Base-by-base conservation (phyloP, 64 coral and sea anemone genomes). In the Montipora foliosa region DNA sequence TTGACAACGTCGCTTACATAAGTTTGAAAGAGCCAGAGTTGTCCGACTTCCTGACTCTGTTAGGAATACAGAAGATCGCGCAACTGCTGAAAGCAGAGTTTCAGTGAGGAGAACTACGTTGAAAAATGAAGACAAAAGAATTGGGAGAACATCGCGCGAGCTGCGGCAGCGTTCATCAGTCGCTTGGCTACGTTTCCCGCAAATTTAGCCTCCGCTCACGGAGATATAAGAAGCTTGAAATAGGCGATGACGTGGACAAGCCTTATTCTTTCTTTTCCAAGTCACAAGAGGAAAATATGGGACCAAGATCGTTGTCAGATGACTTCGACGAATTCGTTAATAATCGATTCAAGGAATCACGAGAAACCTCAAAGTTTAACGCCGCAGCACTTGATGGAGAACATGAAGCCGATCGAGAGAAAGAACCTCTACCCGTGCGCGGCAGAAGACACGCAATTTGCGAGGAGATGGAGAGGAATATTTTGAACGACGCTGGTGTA, bases 391-490 rank as follows among this genome's bases (percentile, higher is more conserved):
- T 71, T 3, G 82, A 86, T 10, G 82, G 11, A 51, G 82, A 70
- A 49, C 7, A 90, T 8, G 19, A 70, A 44, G 11, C 2, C 14
- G 87, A 89, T 29, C 4, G 1, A 13, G 50, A 77, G 6, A 89
- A 62, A 51, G 87, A 89, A 59, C 22, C 73, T 12, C 19, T 60
- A 20, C 51, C 72, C 0, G 75, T 8, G 14, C 87, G 87, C 57
- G 16, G 75, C 44, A 92, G 90, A 78, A 46, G 90, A 14, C 70
- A 76, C 19, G 90, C 90, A 11, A 85, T 92, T 47, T 92, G 90
- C 15, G 90, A 92, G 20, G 90, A 92, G 58, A 92, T 92, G 17
- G 90, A 92, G 15, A 76, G 62, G 53, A 6, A 53, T 5, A 92
- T 64, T 48, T 78, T 44, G 70, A 85, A 77, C 52, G 72, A 92